A percentile compares a stretch with the other conserved stretches of the same genome.
Evolutionary conservation across 1,140 invertebrate genomes (phyloP).

Genomic region (Rhopalosiphum maidis): DNA sequence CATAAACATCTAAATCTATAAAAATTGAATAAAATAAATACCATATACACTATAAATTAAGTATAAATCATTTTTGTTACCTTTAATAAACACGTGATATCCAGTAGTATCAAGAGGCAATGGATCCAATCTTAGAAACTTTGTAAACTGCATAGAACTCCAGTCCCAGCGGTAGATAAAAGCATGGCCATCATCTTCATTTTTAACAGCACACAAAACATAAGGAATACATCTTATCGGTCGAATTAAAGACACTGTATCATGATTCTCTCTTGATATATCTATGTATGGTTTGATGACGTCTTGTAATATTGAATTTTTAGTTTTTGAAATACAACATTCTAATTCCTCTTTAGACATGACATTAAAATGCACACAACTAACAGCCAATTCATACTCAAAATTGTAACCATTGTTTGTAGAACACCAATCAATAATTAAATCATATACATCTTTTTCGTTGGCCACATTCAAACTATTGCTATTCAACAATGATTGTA

Average conservation of each 20-base stretch:
- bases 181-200: background rate
- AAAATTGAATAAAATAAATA: background rate
- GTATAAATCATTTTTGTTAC: background rate
- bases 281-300: background rate
- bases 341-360: background rate
- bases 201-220: conserved; percentile 32
- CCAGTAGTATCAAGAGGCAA: conserved; percentile 24
- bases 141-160: background rate
- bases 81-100: conserved; percentile 11
- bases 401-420: background rate
- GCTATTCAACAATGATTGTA: background rate
- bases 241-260: background rate
- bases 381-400: conserved; percentile 3
- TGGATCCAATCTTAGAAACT: conserved; percentile 21
- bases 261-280: background rate
- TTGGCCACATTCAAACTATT: conserved; percentile 10
- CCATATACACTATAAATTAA: background rate
- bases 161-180: conserved; percentile 27
- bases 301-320: background rate
- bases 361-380: conserved; percentile 1
- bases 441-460: conserved; percentile 18
- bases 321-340: conserved; percentile 5
- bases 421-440: background rate
- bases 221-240: background rate
- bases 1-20: conserved; percentile 15